These are phyloP conservation scores for Drosophila mayaguana DNA, from an alignment of 2,888 invertebrate species.

Conservation along the genomic window DNA sequence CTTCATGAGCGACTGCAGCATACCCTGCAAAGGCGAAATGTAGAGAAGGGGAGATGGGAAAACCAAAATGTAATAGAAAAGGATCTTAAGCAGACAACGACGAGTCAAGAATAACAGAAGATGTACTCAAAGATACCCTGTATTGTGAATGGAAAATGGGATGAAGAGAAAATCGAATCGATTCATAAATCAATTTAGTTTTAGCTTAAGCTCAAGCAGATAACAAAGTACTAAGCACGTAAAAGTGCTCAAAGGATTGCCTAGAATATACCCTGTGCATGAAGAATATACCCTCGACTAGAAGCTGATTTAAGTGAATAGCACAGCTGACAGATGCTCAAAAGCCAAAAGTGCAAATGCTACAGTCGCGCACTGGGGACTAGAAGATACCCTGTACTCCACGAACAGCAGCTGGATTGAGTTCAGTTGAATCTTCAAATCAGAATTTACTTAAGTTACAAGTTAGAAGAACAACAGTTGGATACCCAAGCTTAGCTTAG, in stretches of 20 bases:
- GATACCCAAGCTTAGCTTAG: no score
- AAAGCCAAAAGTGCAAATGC: no score
- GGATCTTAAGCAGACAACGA: no score
- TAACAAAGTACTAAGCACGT: background rate
- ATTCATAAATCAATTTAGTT: background rate
- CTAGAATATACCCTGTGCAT: background rate
- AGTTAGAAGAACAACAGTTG: background rate
- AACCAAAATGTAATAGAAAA: no score
- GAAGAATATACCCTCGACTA: background rate
- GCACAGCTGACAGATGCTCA: background rate
- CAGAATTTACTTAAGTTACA: background rate
- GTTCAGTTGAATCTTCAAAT: background rate
- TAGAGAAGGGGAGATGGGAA: no score
- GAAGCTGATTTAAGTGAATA: background rate
- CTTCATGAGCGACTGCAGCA: no score
- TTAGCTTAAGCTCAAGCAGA: background rate
- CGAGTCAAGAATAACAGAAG: no score
- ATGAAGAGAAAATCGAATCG: background rate
- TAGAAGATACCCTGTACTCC: background rate
- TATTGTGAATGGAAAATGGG: background rate
- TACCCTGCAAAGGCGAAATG: background rate
- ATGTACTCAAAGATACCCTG: background rate
- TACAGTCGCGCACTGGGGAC: no score
- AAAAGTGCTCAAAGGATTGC: no score
- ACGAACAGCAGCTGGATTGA: background rate